Conservation (phyloP, 64 coral and sea anemone genomes). For the Cladopsammia gracilis region DNA sequence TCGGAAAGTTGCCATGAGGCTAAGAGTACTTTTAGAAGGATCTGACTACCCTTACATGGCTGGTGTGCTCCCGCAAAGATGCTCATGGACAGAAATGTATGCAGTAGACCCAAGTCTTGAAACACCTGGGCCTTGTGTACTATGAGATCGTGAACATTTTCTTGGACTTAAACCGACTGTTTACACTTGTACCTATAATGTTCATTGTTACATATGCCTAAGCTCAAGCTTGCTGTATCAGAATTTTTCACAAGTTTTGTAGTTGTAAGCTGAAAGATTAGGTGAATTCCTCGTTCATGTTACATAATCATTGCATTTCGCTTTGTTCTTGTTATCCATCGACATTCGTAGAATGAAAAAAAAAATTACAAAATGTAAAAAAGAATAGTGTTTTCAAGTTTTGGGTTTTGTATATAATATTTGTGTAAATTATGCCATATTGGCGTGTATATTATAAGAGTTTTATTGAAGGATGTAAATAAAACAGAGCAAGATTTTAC, state of each 20-base stretch:
- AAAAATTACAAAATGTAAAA: slow-evolving; percentile 10
- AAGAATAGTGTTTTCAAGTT: slow-evolving; percentile 16
- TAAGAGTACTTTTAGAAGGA: slow-evolving; percentile 85
- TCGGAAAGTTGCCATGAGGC: slow-evolving; percentile 89
- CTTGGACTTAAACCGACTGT: background rate
- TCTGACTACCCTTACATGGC: slow-evolving; percentile 97
- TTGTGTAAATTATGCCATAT: slow-evolving; percentile 17
- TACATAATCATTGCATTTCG: background rate
- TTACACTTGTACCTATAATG: background rate
- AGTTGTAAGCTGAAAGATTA: slow-evolving; percentile 14
- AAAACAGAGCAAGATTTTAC: background rate
- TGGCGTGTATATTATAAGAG: slow-evolving; percentile 22
- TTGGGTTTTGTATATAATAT: slow-evolving; percentile 33
- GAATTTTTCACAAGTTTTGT: background rate
- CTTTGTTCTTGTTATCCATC: slow-evolving; percentile 13
- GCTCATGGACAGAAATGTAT: slow-evolving; percentile 98
- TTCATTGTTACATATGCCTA: background rate
- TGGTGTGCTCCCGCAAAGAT: slow-evolving; percentile 81
- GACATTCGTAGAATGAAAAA: slow-evolving; percentile 26
- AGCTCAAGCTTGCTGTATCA: background rate
- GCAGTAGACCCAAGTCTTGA: slow-evolving; percentile 94
- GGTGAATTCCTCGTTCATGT: background rate
- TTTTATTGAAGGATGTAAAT: slow-evolving; percentile 51
- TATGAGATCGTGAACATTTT: slow-evolving; percentile 41
- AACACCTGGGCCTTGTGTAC: slow-evolving; percentile 95